Evolutionary conservation across 1,140 invertebrate species (phyloP), one percentile per base, ranked within the genome.

Genomic region (Spodoptera frugiperda): DNA sequence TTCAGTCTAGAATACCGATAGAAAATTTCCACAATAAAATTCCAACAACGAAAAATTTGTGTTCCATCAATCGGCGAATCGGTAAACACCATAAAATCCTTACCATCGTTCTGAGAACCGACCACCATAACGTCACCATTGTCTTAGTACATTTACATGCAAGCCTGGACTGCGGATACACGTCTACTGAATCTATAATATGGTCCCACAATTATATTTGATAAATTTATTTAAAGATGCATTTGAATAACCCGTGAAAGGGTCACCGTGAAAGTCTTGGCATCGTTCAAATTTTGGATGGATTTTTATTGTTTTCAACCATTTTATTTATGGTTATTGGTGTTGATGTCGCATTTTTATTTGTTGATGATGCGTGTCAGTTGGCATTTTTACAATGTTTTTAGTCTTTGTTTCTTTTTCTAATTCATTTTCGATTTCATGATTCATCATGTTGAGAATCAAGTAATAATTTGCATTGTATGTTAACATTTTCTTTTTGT

Each of bases 131-230:
- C 87, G 83, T 86, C 85, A 89, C 90, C 84, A 91, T 93, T 93
- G 89, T 93, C 85, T 78, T 84, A 70, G 79, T 68, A 70, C 81
- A 91, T 93, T 92, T 87, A 85, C 86, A 93, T 93, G 86, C 91
- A 82, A 75, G 51, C 8, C 82, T 63, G 53, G 79, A 87, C 85
- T 87, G 84, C 92, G 92, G 92, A 92, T 92, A 92, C 90, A 87
- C 91, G 89, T 74, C 85, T 54, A 67, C 77, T 87, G 92, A 92
- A 93, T 93, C 81, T 82, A 75, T 92, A 93, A 92, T 92, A 90
- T 78, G 89, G 82, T 93, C 92, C 88, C 92, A 93, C 92, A 93
- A 93, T 93, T 93, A 93, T 93, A 93, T 93, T 93, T 93, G 91
- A 92, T 93, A 93, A 93, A 91, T 91, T 89, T 91, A 93, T 93